These are phyloP conservation scores for Varanus komodoensis DNA, from an alignment of 2,113 vertebrate species.

Conservation along the genomic window DNA sequence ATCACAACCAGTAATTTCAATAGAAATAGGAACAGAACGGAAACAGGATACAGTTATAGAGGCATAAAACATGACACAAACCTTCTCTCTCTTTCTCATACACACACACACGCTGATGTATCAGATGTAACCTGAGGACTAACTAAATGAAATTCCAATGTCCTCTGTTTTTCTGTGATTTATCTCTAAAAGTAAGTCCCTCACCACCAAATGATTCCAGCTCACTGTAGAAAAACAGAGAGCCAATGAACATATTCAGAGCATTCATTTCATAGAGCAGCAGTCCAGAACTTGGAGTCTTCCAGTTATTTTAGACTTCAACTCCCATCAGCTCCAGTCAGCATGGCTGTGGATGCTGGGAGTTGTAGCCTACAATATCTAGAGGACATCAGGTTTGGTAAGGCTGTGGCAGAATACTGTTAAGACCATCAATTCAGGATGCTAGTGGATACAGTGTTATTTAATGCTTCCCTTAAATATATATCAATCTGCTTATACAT, in stretches of 20 bases:
- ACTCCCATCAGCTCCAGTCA: too few species aligned
- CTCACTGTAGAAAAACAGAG: not conserved
- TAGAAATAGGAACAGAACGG: accelerated
- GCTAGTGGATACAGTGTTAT: not conserved
- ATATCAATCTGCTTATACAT: not conserved
- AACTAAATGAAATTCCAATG: not conserved
- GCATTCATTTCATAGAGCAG: not conserved
- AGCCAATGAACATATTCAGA: not conserved
- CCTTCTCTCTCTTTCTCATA: not conserved
- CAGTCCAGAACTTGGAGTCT: not conserved
- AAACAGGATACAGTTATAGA: not conserved
- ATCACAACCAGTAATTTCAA: not conserved
- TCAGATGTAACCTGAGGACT: not conserved
- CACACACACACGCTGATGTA: not conserved
- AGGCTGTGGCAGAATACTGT: not conserved
- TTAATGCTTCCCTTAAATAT: not conserved
- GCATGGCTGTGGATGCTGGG: too few species aligned
- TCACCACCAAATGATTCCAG: not conserved
- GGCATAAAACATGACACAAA: not conserved
- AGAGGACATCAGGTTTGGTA: not conserved
- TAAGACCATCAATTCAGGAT: not conserved
- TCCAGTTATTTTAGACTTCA: too few species aligned
- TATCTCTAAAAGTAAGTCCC: not conserved
- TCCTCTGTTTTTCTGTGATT: not conserved
- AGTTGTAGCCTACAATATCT: too few species aligned